phyloP scores from a whole-genome alignment of 2,113 vertebrate species.

The Malurus elegans region DNA sequence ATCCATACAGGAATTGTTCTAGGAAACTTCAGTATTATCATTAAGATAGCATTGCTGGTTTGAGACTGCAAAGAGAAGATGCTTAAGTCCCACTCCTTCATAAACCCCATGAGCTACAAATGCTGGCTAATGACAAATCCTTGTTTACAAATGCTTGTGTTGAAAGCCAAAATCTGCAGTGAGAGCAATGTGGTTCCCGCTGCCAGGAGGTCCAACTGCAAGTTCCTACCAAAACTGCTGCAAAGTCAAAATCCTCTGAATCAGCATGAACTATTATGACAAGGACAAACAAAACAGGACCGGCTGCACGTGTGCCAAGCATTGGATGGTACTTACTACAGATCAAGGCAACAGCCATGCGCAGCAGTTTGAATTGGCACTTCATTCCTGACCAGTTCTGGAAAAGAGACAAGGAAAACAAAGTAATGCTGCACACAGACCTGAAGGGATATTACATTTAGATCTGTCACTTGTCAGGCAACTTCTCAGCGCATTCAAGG shows the following conservation, averaged over 20 bases:
- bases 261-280: neutral
- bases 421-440: neutral
- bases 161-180: neutral
- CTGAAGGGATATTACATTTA: neutral
- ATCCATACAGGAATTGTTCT: neutral
- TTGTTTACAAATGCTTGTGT: neutral
- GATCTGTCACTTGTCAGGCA: neutral
- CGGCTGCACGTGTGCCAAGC: neutral
- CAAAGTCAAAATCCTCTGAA: neutral
- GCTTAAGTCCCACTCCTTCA: neutral
- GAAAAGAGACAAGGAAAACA: slow-evolving; percentile 48
- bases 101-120: neutral
- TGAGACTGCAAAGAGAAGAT: neutral
- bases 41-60: neutral
- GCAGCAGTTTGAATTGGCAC: slow-evolving; percentile 96
- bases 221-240: slow-evolving; percentile 10
- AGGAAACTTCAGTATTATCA: neutral
- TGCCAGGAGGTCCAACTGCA: neutral
- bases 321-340: slow-evolving; percentile 87
- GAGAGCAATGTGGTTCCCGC: neutral
- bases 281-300: neutral
- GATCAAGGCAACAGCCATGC: slow-evolving; percentile 95
- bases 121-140: neutral
- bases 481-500: neutral
- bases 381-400: slow-evolving; percentile 99